These are phyloP conservation scores for Hemaris fuciformis DNA, from an alignment of 2,888 invertebrate species.

Conservation along the genomic window DNA sequence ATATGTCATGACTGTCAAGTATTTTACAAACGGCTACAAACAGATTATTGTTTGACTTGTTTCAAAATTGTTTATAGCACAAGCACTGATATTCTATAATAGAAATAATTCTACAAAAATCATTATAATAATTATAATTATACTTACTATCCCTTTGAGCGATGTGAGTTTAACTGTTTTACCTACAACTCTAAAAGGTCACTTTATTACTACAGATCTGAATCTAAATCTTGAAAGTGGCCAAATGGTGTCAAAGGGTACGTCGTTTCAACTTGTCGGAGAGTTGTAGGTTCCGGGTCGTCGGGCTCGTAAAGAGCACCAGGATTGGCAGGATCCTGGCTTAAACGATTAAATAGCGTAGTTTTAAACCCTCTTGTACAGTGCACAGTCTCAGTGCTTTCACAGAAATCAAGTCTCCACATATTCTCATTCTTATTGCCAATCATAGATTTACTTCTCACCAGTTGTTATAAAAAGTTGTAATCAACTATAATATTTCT, in stretches of 20 bases:
- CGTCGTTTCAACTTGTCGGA: constrained; percentile 23
- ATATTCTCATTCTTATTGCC: not conserved
- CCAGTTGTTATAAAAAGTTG: no score
- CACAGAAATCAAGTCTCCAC: not conserved
- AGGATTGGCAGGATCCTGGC: not conserved
- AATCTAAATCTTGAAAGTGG: constrained; percentile 50
- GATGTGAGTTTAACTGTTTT: not conserved
- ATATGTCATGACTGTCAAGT: no score
- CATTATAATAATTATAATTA: not conserved
- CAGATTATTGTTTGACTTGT: no score
- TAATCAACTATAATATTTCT: no score
- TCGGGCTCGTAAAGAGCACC: constrained; percentile 29
- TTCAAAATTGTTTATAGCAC: no score
- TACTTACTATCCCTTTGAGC: not conserved
- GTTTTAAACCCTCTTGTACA: not conserved
- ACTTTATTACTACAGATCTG: not conserved
- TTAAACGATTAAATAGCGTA: not conserved
- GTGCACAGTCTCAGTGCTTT: not conserved
- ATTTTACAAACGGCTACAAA: no score
- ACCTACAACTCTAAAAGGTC: not conserved
- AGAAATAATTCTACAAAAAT: not conserved
- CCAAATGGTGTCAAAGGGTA: constrained; percentile 26
- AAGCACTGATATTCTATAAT: no score
- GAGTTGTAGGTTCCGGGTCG: constrained; percentile 36
- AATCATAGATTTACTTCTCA: no score